phyloP scores from a whole-genome alignment of 2,113 vertebrate species.

The Ascaphus truei region DNA sequence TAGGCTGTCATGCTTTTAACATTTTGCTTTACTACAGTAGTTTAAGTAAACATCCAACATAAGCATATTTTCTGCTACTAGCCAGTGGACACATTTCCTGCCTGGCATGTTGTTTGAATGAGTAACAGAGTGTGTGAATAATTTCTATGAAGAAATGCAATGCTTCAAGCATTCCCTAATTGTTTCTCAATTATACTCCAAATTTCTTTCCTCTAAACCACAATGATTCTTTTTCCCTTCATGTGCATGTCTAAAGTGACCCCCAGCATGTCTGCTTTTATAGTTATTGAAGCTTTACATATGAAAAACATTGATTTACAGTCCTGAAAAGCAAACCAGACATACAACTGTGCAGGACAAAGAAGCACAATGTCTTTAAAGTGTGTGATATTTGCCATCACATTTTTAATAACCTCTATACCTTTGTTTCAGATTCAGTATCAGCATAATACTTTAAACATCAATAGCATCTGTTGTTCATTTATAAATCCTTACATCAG shows the following conservation, averaged over 20 bases:
- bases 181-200: not conserved
- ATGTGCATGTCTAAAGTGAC: constrained; percentile 25
- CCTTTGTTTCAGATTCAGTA: constrained; percentile 6
- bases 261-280: constrained; percentile 17
- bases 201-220: not conserved
- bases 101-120: not conserved
- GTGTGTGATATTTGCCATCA: constrained; percentile 8
- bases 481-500: not conserved
- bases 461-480: constrained; percentile 17
- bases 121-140: constrained; percentile 3
- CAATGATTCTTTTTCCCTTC: not conserved
- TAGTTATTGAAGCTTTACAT: constrained; percentile 19
- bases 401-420: not conserved
- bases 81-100: not conserved
- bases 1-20: no score
- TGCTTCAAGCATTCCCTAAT: constrained; percentile 1
- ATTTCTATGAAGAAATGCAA: not conserved
- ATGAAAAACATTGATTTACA: constrained; percentile 7
- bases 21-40: no score
- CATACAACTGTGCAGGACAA: constrained; percentile 1
- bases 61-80: not conserved
- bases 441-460: not conserved
- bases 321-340: constrained; percentile 26
- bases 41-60: no score
- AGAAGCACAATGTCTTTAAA: constrained; percentile 11